phyloP scores from a whole-genome alignment of 2,797 vertebrate species.

The Hydrophis major region DNA sequence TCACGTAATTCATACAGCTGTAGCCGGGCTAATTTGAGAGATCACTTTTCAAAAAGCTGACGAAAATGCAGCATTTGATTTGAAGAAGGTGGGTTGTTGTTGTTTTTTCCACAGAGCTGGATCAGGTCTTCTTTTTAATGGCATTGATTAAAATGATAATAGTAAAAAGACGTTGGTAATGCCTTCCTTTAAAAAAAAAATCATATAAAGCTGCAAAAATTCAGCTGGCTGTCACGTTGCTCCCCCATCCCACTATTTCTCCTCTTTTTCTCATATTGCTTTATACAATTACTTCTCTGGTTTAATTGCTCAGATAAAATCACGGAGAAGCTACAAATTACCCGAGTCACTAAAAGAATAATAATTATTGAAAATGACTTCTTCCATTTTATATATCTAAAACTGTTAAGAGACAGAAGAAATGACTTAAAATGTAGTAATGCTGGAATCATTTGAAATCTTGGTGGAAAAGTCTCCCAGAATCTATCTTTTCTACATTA shows the following conservation, averaged over 20 bases:
- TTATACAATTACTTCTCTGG: slow-evolving; percentile 35
- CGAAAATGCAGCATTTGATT: slow-evolving; percentile 53
- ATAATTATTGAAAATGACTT: slow-evolving; percentile 14
- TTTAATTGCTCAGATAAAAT: slow-evolving; percentile 44
- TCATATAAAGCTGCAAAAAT: not conserved
- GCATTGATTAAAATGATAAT: slow-evolving; percentile 9
- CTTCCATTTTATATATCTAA: slow-evolving; percentile 29
- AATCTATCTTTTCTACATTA: not conserved
- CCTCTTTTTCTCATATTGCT: not conserved
- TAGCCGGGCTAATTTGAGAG: slow-evolving; percentile 63
- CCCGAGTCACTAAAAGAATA: slow-evolving; percentile 25
- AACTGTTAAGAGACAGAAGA: not conserved
- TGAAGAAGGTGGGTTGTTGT: slow-evolving; percentile 11
- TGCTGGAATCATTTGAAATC: not conserved
- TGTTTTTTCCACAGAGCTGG: slow-evolving; percentile 30
- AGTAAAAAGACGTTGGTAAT: not conserved
- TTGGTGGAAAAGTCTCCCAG: not conserved
- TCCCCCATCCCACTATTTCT: not conserved
- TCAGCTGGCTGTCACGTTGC: slow-evolving; percentile 14
- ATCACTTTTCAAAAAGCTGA: slow-evolving; percentile 49
- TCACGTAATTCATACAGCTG: slow-evolving; percentile 49
- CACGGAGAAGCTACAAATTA: slow-evolving; percentile 39
- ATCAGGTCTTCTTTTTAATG: slow-evolving; percentile 44
- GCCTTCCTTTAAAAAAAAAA: slow-evolving; percentile 29
- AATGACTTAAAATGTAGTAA: not conserved